These are phyloP conservation scores for Acromyrmex echinatior DNA, from an alignment of 1,140 invertebrate species.

Conservation along the genomic window DNA sequence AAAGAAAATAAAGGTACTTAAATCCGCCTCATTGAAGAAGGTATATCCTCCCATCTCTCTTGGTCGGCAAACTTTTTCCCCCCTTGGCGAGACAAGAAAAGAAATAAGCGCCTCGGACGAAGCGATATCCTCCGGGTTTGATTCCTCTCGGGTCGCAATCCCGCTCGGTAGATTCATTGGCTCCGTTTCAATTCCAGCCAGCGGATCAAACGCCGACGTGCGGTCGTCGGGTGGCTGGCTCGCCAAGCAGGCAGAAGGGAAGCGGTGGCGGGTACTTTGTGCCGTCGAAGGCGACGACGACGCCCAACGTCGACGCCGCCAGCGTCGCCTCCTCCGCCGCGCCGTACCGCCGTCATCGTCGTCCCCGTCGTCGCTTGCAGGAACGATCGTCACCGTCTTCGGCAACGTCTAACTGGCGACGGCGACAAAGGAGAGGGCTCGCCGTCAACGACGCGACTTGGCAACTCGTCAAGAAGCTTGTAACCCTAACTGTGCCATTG, in stretches of 20 bases:
- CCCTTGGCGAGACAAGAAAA: slow-evolving; percentile 28
- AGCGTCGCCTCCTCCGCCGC: slow-evolving; percentile 57
- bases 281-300: slow-evolving; percentile 75
- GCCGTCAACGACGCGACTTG: slow-evolving; percentile 81
- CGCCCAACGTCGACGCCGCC: slow-evolving; percentile 70
- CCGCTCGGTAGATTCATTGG: slow-evolving; percentile 80
- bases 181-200: slow-evolving; percentile 84
- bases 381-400: slow-evolving; percentile 72
- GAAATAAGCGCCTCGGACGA: slow-evolving; percentile 43
- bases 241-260: slow-evolving; percentile 56
- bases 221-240: slow-evolving; percentile 72
- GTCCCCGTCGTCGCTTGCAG: slow-evolving; percentile 64
- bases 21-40: slow-evolving; percentile 32
- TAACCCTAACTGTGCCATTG: slow-evolving; percentile 84
- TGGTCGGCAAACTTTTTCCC: slow-evolving; percentile 30
- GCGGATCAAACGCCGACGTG: slow-evolving; percentile 82
- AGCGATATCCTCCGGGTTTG: slow-evolving; percentile 61
- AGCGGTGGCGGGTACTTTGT: slow-evolving; percentile 64
- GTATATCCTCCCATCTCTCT: slow-evolving; percentile 54
- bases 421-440: slow-evolving; percentile 74
- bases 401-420: slow-evolving; percentile 72
- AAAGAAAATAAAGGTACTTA: slow-evolving; percentile 55
- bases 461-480: slow-evolving; percentile 85
- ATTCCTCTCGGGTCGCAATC: slow-evolving; percentile 66
- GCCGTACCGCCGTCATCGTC: slow-evolving; percentile 33